Base-by-base conservation (phyloP, 2,888 invertebrate genomes). In the Agriotes lineatus region DNA sequence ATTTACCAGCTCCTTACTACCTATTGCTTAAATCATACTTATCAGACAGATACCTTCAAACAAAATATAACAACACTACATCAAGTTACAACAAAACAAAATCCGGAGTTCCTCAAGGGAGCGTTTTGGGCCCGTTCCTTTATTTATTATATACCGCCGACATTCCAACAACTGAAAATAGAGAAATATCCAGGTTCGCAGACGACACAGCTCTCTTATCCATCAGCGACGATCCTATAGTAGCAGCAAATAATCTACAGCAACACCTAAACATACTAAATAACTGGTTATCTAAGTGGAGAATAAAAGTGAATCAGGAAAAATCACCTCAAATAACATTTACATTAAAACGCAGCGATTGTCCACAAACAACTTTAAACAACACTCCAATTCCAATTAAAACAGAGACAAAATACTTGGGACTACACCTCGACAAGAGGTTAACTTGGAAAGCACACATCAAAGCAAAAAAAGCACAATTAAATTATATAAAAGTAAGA, bases 1-100 rank as follows among this genome's bases (percentile, higher is more conserved):
- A 30, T 30, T 30, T 30, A 30, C 30, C 30, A 30, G 30, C 30
- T 30, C 30, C 30, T 9, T 30, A 30, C 30, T 30, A 9, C 9
- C 9, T 30, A 9, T 9, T 30, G 4, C 30, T 30, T 9, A 30
- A 30, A 30, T 30, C 30, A 30, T 48, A 60, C 50, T 19, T 60
- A 2, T 48, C 48, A 5, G 59, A 59, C 2, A 42, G 59, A 42
- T 59, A 44, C 44, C 45, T 59, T 18, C 60, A 60, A 60, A 37
- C n/a, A 37, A 4, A 37, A n/a, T 37, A 37, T 37, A 37, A n/a
- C 37, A 37, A 37, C n/a, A 37, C n/a, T 37, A 37, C 37, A 37
- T 37, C n/a, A 3, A 37, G 37, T n/a, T 37, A 37, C n/a, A 14
- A 45, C n/a, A 14, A 6, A 16, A 52, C 12, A 14, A 30, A 20